Evolutionary conservation across 2,888 invertebrate species (phyloP), one percentile per base, ranked within the genome.

Genomic region (Cantharis rufa): DNA sequence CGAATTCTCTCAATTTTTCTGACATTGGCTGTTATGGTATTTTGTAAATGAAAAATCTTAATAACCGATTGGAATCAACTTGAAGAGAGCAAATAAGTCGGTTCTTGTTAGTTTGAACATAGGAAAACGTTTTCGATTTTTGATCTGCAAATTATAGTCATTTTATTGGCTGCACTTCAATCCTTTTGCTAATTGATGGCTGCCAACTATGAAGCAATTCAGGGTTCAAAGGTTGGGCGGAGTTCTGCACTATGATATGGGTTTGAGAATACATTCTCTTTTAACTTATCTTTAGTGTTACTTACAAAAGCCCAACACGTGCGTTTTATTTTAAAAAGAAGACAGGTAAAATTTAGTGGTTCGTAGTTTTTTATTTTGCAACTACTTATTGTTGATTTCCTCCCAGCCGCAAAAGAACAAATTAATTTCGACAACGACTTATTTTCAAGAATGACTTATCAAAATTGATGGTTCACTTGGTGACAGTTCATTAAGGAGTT

Each of bases 131-230:
- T 66, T 76, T 72, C 75, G 77, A 80, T 80, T 81, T 79, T 79
- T 77, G 79, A 80, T 72, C 72, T 69, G 76, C 77, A 80, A 82
- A 82, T 82, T 80, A 82, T 80, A 82, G 82, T 81, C 72, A 81
- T 82, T 81, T 72, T 72, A 70, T 48, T 75, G 70, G 77, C 76
- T 77, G 79, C 80, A 79, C 80, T 82, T 82, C 81, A 82, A 82
- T 80, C 81, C 82, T 82, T 82, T 82, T 78, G 78, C 72, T 82
- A 82, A 82, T 82, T 82, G 81, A 81, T 81, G 76, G 82, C 80
- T 82, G 81, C 80, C 82, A 75, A 78, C 71, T 62, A 48, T 64
- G 48, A 68, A 72, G 81, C 80, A 75, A 81, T 81, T 81, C 79
- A 66, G 72, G 75, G 79, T 77, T 80, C 80, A 77, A 79, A 79